Evolutionary conservation across 1,140 invertebrate species (phyloP), one percentile per base, ranked within the genome.

Genomic region (Anastatus disparis): DNA sequence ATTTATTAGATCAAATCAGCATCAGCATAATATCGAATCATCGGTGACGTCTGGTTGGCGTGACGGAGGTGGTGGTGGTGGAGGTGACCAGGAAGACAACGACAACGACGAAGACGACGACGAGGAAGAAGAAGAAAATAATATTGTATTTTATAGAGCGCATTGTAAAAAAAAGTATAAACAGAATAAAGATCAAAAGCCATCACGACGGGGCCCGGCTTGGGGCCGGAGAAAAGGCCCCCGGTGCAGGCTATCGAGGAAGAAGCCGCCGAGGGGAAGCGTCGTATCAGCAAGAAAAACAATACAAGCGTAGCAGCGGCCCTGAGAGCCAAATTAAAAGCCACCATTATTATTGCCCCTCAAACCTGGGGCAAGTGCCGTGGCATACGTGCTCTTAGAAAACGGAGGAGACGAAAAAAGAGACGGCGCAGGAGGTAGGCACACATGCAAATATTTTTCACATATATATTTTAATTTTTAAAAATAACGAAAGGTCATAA

Each of bases 251-350:
- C 20, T 56, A 44, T 35, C 77, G 65, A 78, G 78, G 59, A 70
- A n/a, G n/a, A n/a, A 78, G 73, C 75, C 74, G 61, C 74, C 76
- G 76, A 76, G 69, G 59, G 48, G 24, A 44, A 40, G 22, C 29
- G 70, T 65, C 26, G 63, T n/a, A n/a, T n/a, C n/a, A n/a, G n/a
- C n/a, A n/a, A n/a, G n/a, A n/a, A n/a, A n/a, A n/a, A n/a, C n/a
- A n/a, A n/a, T n/a, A n/a, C n/a, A n/a, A n/a, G n/a, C 81, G 74
- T 85, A 85, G 79, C 83, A 81, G 84, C 83, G 81, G 84, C 83
- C 81, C 82, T 84, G 82, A 83, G 81, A 83, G 78, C 78, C 77
- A 72, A 74, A 73, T 74, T 75, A 73, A 76, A 73, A 74, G 67
- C 72, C 74, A 73, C 73, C 76, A 76, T 72, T n/a, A n/a, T n/a